phyloP scores from a whole-genome alignment of 2,888 invertebrate genomes.

The Andrena marginata region DNA sequence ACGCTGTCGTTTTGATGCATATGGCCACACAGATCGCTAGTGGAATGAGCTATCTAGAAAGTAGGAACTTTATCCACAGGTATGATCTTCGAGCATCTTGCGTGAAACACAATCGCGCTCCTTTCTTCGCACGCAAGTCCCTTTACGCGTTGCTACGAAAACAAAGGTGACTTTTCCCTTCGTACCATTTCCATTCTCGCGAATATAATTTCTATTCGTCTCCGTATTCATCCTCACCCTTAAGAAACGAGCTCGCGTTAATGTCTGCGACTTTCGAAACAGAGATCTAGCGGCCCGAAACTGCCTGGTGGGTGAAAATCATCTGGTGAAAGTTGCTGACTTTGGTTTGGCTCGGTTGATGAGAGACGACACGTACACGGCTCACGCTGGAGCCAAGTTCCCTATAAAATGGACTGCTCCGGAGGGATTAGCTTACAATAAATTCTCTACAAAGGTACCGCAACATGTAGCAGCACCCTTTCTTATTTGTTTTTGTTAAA shows the following conservation, averaged over 20 bases:
- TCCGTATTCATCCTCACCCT: conserved; percentile 25
- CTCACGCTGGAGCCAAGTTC: conserved; percentile 99
- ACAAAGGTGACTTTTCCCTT: background rate
- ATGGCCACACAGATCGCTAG: conserved; percentile 99
- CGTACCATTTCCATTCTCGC: background rate
- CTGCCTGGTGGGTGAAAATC: conserved; percentile 98
- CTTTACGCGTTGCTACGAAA: background rate
- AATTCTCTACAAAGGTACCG: conserved; percentile 94
- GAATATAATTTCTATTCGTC: no score
- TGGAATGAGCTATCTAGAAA: conserved; percentile 99
- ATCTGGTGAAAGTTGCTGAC: conserved; percentile 99
- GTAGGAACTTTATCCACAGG: conserved; percentile 97
- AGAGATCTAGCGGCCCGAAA: conserved; percentile 99
- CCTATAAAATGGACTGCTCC: conserved; percentile 99
- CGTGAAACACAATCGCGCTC: background rate
- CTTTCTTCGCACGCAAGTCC: background rate
- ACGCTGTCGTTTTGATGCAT: conserved; percentile 98
- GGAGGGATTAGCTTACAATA: conserved; percentile 99
- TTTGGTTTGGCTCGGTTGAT: conserved; percentile 99
- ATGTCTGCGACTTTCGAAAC: conserved; percentile 66
- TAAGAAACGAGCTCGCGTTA: conserved; percentile 52
- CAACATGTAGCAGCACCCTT: background rate
- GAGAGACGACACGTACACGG: conserved; percentile 99
- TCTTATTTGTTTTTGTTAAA: background rate
- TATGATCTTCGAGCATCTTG: conserved; percentile 71